Evolutionary conservation across 1,140 invertebrate species (phyloP).

Genomic region (Glossosoma conforme): DNA sequence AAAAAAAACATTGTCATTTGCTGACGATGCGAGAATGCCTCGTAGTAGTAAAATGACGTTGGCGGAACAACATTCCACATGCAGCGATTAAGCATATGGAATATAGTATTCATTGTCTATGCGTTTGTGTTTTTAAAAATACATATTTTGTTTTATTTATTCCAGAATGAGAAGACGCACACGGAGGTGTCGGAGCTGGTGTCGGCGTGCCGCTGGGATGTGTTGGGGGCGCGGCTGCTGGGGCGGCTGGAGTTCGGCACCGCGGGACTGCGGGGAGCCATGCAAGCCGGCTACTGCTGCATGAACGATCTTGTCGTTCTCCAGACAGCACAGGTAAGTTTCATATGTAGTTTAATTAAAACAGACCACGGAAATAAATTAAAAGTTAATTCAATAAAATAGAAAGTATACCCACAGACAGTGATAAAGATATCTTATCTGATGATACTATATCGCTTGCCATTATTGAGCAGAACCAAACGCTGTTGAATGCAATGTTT

Average conservation of each 20-base stretch:
- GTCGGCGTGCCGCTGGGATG: slow-evolving; percentile 44
- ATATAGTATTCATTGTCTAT: slow-evolving; percentile 6
- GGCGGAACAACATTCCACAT: too few species aligned
- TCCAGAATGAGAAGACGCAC: slow-evolving; percentile 37
- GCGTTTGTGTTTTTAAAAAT: background rate
- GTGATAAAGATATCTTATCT: too few species aligned
- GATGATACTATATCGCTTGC: too few species aligned
- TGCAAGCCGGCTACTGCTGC: slow-evolving; percentile 87
- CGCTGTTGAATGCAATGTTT: too few species aligned
- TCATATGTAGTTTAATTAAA: background rate
- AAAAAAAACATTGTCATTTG: background rate
- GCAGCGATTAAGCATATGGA: too few species aligned
- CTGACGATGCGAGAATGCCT: slow-evolving; percentile 1
- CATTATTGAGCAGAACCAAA: too few species aligned
- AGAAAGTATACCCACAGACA: too few species aligned
- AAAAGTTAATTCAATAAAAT: background rate
- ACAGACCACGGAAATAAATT: background rate
- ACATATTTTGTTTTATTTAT: background rate
- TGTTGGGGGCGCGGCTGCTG: slow-evolving; percentile 55
- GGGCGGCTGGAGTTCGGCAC: slow-evolving; percentile 80
- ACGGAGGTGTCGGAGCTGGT: slow-evolving; percentile 53
- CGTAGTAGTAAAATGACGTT: slow-evolving; percentile 4
- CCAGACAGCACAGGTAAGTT: slow-evolving; percentile 79
- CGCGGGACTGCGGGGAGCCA: slow-evolving; percentile 83
- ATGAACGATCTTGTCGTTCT: slow-evolving; percentile 98